Percentiles rank a stretch among this genome's conserved stretches.
phyloP scores from a whole-genome alignment of 2,797 vertebrate species.

The Tenualosa ilisha region DNA sequence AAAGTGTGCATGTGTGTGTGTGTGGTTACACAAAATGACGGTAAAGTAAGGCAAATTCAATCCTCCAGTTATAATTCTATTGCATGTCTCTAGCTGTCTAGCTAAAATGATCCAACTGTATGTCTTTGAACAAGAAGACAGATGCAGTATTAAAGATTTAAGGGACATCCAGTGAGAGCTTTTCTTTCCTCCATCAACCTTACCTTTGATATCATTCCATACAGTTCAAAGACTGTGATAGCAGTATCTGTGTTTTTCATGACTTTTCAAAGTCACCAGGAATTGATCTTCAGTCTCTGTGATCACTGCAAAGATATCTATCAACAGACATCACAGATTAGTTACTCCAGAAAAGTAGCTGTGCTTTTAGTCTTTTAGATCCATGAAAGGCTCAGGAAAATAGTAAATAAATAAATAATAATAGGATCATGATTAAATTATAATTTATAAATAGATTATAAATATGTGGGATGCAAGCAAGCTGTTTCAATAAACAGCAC shows the following conservation, averaged over 20 bases:
- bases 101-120: neutral
- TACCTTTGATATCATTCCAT: neutral
- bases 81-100: neutral
- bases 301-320: neutral
- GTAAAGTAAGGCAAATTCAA: neutral
- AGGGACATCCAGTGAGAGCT: neutral
- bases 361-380: conserved; percentile 7
- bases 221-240: neutral
- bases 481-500: too few relatives aligned
- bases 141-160: neutral
- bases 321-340: conserved; percentile 1
- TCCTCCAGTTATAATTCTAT: too few relatives aligned
- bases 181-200: neutral
- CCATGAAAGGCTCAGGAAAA: neutral
- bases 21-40: neutral
- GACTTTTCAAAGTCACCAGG: neutral
- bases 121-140: neutral
- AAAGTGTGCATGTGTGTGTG: too few relatives aligned
- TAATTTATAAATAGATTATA: too few relatives aligned
- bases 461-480: too few relatives aligned
- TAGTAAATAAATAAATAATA: neutral
- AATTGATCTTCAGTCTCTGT: neutral
- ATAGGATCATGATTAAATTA: too few relatives aligned
- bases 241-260: neutral
- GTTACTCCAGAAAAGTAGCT: neutral